Base-by-base conservation (phyloP, 1,140 invertebrate species). In the Teleopsis dalmanni region DNA sequence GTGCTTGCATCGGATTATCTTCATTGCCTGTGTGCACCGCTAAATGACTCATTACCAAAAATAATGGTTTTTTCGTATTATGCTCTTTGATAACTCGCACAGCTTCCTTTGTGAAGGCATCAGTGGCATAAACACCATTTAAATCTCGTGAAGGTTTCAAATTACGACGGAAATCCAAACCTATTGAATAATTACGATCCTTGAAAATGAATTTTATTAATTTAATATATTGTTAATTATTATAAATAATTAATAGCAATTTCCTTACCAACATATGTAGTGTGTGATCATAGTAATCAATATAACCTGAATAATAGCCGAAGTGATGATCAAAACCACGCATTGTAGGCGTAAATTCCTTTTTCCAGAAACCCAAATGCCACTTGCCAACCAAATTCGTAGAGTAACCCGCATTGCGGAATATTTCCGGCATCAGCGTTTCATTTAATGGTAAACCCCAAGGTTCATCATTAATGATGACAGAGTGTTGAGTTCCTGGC, bases 301-400 rank as follows among this genome's bases (percentile, higher is more conserved):
- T 80, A 40, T 83, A 79, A 1, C 88, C 88, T 51, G 83, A 81
- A 75, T 83, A 88, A 57, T 91, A 91, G 6, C 90, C 90, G 63
- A 82, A 88, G 65, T 90, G 86, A 10, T 80, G 77, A 48, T 91
- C 84, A 60, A 93, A 94, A 19, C 90, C 90, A 19, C 90, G 76
- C 47, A 73, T 76, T 0, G 80, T 82, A 0, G 91, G 90, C 1
- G 87, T 84, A 56, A 86, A 85, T 50, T 81, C 79, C 40, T 74
- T 75, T n/a, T 76, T 75, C 60, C 78, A 82, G 51, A 76, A 83
- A 6, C 89, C 89, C 45, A 91, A 72, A 60, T 93, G 90, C 91
- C 91, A 94, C 73, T 96, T 95, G 19, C 92, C 92, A 22, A 95
- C 78, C 25, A 87, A 77, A 65, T 89, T 83, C 0, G 88, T 92